Base-by-base conservation (phyloP, 2,888 invertebrate species). In the Druceiella hillmani region DNA sequence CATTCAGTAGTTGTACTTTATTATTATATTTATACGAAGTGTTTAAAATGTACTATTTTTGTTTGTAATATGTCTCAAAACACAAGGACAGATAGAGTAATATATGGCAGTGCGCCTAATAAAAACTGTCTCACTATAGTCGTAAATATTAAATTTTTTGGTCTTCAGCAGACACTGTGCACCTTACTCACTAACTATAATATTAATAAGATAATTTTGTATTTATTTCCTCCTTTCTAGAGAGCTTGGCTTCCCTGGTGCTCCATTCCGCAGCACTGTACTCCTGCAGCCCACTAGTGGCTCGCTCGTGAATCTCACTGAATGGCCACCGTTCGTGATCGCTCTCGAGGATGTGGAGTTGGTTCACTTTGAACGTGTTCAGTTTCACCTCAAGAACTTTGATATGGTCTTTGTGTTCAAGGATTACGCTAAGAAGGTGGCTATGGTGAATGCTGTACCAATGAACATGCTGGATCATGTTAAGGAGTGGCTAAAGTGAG, bases 331-430 rank as follows among this genome's bases (percentile, higher is more conserved):
- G 47, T 97, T 99, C 69, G 98, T 99, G 10, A 92, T 98, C 41
- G 91, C 98, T 0, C 72, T 99, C 13, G 98, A 98, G 62, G 97
- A 98, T 59, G 90, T 97, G 0, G 98, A 99, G 61, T 63, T 99
- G 50, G 94, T 99, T 1, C 98, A 99, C 64, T 99, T 99, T 65
- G 99, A 99, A 68, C 78, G 99, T 62, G 98, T 99, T 9, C 93
- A 94, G 62, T 98, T 99, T 64, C 95, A 97, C 57, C 72, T 99
- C 52, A 94, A 98, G 68, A 99, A 98, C 69, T 99, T 99, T 63
- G 99, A 99, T 63, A 98, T 99, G 94, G 92, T 99, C 45, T 98
- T 99, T 59, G 91, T 99, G 33, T 99, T 98, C 62, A 99, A 99
- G 65, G 98, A 99, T 64, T 99, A 99, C 61, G 76, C 80, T 33